phyloP scores from a whole-genome alignment of 1,140 invertebrate genomes.

The Tachypleus tridentatus region DNA sequence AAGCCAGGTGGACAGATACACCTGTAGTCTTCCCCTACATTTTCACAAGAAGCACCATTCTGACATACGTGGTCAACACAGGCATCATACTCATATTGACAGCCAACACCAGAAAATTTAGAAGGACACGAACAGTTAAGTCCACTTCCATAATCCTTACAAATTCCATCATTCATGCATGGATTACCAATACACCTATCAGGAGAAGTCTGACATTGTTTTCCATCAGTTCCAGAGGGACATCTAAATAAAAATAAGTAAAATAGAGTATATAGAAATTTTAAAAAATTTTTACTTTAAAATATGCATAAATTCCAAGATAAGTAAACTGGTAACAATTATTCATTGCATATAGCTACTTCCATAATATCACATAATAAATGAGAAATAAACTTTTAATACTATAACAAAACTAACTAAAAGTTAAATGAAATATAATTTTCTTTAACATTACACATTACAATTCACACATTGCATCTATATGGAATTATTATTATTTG shows the following conservation, averaged over 20 bases:
- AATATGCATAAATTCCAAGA: no score
- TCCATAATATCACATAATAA: no score
- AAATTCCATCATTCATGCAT: constrained; percentile 87
- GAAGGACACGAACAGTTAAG: constrained; percentile 81
- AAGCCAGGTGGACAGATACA: constrained; percentile 76
- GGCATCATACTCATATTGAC: constrained; percentile 76
- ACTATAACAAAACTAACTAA: no score
- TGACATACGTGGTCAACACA: constrained; percentile 69
- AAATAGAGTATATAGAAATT: no score
- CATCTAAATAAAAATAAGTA: constrained; percentile 35
- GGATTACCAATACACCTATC: constrained; percentile 90
- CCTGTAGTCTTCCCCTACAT: constrained; percentile 67
- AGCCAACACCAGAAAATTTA: constrained; percentile 76
- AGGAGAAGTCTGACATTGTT: constrained; percentile 87
- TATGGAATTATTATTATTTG: no score
- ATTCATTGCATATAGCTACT: no score
- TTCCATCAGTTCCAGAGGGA: constrained; percentile 83
- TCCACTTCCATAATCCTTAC: constrained; percentile 87
- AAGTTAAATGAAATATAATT: no score
- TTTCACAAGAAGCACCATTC: constrained; percentile 82
- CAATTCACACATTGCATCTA: no score
- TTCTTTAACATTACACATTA: no score
- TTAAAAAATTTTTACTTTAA: no score
- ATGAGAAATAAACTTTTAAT: no score
- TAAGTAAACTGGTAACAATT: no score